Percentiles rank a stretch among this genome's conserved stretches.
These are phyloP conservation scores for Sanderia malayensis DNA, from an alignment of 30 jellyfish, hydroid and myxozoan genomes.

Conservation along the genomic window DNA sequence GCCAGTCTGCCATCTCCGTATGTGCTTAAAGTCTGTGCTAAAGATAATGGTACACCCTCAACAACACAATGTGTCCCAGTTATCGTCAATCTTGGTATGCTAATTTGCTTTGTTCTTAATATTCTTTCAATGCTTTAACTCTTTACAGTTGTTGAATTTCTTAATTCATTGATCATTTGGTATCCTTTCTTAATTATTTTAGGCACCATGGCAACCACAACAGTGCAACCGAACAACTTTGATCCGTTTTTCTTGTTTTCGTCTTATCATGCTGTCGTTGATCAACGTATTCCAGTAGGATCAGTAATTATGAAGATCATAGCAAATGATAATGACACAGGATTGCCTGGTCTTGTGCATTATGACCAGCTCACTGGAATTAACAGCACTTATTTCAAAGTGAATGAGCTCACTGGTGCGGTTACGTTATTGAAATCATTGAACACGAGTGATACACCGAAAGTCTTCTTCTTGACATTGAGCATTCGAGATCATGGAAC, in stretches of 20 bases:
- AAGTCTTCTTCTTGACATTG: conserved; percentile 36
- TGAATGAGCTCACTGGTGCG: conserved; percentile 55
- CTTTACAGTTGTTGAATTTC: too few relatives aligned
- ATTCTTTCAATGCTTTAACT: too few relatives aligned
- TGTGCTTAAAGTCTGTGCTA: conserved; percentile 72
- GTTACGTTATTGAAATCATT: conserved; percentile 32
- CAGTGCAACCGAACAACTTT: conserved; percentile 25
- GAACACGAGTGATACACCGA: conserved; percentile 25
- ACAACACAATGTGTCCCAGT: conserved; percentile 77
- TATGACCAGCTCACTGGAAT: conserved; percentile 56
- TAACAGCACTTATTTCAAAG: conserved; percentile 39
- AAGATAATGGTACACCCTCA: conserved; percentile 62
- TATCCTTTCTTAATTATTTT: too few relatives aligned
- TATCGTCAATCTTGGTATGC: conserved; percentile 19
- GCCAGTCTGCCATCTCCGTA: conserved; percentile 40
- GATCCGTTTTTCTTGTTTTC: conserved; percentile 43
- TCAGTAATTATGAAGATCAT: conserved; percentile 21
- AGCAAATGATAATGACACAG: conserved; percentile 70
- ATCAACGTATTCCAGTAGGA: conserved; percentile 45
- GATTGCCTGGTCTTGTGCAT: conserved; percentile 54
- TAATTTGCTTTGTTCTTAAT: too few relatives aligned
- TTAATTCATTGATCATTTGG: too few relatives aligned
- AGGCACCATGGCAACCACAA: neutral
- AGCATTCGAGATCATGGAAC: conserved; percentile 57
- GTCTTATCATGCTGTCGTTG: conserved; percentile 48